phyloP scores from a whole-genome alignment of 2,113 vertebrate species.

The Astur gentilis region DNA sequence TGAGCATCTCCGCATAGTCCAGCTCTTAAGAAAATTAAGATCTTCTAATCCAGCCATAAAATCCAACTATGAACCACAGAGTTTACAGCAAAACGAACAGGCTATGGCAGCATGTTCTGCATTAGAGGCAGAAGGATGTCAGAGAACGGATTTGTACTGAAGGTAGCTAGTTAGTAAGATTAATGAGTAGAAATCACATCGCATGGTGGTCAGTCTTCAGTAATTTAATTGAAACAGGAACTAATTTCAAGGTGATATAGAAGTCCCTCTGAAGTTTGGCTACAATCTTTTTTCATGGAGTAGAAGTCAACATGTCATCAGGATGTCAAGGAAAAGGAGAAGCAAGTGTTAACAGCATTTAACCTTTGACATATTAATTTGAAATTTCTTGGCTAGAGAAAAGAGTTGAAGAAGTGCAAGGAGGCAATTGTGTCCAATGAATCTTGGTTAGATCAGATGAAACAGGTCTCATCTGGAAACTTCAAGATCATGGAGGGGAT shows the following conservation, averaged over 20 bases:
- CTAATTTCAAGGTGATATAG: conserved; percentile 50
- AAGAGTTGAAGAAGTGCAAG: neutral
- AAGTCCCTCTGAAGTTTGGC: conserved; percentile 40
- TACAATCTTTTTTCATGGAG: neutral
- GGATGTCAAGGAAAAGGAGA: neutral
- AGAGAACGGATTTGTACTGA: neutral
- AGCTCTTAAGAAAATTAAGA: neutral
- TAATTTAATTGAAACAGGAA: conserved; percentile 60
- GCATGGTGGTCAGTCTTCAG: conserved; percentile 40
- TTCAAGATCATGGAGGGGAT: neutral
- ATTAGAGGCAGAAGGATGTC: neutral
- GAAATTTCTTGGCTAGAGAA: neutral
- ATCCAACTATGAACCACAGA: neutral
- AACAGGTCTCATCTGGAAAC: neutral
- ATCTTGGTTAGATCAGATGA: neutral
- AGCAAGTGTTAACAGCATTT: neutral
- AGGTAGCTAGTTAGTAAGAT: conserved; percentile 53
- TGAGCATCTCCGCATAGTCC: neutral
- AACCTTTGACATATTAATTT: neutral
- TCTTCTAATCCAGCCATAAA: neutral
- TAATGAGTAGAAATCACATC: conserved; percentile 55
- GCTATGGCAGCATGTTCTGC: neutral
- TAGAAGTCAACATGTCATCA: neutral
- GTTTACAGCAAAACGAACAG: neutral
- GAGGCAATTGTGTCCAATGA: neutral